Evolutionary conservation across 2,797 vertebrate species (phyloP).

Genomic region (Valencia hispanica): DNA sequence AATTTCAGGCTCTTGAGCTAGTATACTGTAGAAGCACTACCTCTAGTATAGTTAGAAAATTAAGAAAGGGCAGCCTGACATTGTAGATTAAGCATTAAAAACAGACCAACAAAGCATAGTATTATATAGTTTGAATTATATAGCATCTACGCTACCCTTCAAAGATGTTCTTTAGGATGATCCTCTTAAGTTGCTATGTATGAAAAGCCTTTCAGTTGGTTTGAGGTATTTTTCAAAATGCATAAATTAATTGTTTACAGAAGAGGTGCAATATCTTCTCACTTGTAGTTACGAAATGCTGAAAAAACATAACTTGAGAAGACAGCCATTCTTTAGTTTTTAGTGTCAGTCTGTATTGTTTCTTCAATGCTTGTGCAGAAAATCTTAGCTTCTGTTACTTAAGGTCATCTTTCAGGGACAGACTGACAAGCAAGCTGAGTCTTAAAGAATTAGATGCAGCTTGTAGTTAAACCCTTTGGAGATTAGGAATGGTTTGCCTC

Average conservation of each 20-base stretch:
- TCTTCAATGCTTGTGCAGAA: slow-evolving; percentile 9
- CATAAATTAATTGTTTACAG: slow-evolving; percentile 6
- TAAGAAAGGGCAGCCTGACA: slow-evolving; percentile 22
- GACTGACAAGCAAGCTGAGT: slow-evolving; percentile 39
- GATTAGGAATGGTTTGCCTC: slow-evolving; percentile 53
- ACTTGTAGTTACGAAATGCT: slow-evolving; percentile 7
- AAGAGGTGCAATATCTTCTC: slow-evolving; percentile 5
- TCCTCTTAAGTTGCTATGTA: background rate
- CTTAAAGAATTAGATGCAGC: slow-evolving; percentile 45
- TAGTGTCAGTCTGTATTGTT: background rate
- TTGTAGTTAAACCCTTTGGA: slow-evolving; percentile 45
- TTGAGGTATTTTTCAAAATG: slow-evolving; percentile 12
- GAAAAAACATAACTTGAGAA: slow-evolving; percentile 6
- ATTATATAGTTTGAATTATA: background rate
- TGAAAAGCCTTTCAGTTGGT: background rate
- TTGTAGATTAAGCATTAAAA: slow-evolving; percentile 3
- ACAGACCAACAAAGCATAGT: background rate
- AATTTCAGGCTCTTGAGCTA: slow-evolving; percentile 25
- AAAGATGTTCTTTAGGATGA: background rate
- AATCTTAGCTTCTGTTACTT: slow-evolving; percentile 25
- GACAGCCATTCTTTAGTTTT: slow-evolving; percentile 23
- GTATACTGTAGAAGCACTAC: slow-evolving; percentile 21
- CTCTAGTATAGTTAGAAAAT: slow-evolving; percentile 28
- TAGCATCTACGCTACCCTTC: background rate
- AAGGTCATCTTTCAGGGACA: slow-evolving; percentile 38